phyloP scores from a whole-genome alignment of 2,113 vertebrate species.

The Vireo altiloquus region DNA sequence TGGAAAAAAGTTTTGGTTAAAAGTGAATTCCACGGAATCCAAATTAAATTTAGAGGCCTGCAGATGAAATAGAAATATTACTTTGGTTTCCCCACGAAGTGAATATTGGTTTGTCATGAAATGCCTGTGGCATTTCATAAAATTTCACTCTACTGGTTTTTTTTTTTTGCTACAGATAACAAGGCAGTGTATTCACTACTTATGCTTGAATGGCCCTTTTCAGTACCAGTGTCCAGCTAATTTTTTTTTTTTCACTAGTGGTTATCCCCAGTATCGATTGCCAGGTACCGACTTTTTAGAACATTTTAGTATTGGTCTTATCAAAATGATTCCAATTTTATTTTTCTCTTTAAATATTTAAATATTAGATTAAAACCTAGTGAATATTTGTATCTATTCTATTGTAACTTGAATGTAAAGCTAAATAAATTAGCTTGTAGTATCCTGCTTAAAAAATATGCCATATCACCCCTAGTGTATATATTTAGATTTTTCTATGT shows the following conservation, averaged over 20 bases:
- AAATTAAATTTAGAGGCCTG: background rate
- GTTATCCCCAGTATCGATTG: background rate
- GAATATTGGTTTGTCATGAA: background rate
- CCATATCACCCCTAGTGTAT: rapidly evolving
- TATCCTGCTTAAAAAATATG: background rate
- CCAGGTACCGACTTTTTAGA: background rate
- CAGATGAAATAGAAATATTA: background rate
- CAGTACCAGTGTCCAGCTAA: background rate
- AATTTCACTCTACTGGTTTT: background rate
- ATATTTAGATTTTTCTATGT: background rate
- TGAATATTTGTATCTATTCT: background rate
- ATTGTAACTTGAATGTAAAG: background rate
- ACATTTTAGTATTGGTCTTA: background rate
- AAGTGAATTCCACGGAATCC: background rate
- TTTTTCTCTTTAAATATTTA: background rate
- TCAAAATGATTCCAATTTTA: background rate
- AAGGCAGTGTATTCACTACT: background rate
- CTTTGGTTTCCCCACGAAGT: background rate
- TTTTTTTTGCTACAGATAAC: background rate
- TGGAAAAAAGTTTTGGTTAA: background rate
- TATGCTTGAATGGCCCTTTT: background rate
- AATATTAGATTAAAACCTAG: background rate
- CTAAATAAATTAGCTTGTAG: background rate
- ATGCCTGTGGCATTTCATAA: background rate
- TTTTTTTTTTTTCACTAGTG: background rate